A percentile compares a stretch with the other conserved stretches of the same genome.
phyloP scores from a whole-genome alignment of 2,113 vertebrate genomes.

The Anthoscopus minutus region DNA sequence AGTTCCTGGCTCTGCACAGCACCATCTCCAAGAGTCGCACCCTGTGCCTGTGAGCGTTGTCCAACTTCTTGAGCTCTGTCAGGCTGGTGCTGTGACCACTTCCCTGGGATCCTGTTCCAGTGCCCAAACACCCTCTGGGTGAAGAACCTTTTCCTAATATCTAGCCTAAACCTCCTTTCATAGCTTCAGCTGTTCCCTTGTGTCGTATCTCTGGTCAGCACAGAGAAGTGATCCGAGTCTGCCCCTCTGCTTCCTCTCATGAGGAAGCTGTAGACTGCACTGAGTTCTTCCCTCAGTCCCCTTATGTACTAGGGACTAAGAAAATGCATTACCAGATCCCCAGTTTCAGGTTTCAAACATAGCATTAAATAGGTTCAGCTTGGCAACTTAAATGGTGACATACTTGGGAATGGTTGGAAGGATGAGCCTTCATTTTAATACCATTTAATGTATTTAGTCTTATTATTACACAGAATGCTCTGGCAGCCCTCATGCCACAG shows the following conservation, averaged over 20 bases:
- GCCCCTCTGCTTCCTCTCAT: background rate
- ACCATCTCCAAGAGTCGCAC: background rate
- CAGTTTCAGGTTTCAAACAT: background rate
- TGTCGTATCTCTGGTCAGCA: background rate
- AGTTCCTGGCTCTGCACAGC: background rate
- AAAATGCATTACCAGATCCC: background rate
- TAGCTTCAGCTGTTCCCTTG: background rate
- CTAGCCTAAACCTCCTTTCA: background rate
- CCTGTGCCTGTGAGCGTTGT: background rate
- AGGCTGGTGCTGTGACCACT: background rate
- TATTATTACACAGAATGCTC: background rate
- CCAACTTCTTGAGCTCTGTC: background rate
- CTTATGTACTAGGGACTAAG: background rate
- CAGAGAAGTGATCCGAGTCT: background rate
- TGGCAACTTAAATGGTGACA: background rate
- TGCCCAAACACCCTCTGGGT: background rate
- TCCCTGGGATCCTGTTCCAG: background rate
- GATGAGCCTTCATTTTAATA: background rate
- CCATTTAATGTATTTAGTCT: background rate
- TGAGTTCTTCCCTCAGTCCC: background rate
- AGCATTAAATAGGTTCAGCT: background rate
- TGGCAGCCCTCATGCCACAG: background rate
- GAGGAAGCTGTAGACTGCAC: background rate
- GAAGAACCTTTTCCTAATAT: background rate
- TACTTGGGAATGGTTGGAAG: background rate